Evolutionary conservation across 2,113 vertebrate genomes (phyloP).

Genomic region (Hydrochoerus hydrochaeris): DNA sequence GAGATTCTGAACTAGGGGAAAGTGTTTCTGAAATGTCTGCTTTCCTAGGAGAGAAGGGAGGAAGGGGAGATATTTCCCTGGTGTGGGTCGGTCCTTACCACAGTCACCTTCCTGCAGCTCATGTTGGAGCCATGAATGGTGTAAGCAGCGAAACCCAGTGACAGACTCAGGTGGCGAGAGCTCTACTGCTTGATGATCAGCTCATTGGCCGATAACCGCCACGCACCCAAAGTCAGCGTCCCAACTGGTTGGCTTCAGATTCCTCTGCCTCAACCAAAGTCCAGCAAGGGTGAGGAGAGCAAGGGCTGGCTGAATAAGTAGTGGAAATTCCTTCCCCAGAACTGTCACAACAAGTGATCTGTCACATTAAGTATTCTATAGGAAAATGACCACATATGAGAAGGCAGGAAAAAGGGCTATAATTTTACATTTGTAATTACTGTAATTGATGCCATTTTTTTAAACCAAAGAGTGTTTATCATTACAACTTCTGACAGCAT

Average conservation of each 20-base stretch:
- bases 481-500: not conserved
- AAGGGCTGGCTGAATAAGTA: not conserved
- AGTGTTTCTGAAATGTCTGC: not conserved
- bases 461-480: not conserved
- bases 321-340: not conserved
- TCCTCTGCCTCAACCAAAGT: not conserved
- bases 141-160: not conserved
- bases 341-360: not conserved
- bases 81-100: fast-evolving
- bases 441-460: not conserved
- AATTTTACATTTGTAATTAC: not conserved
- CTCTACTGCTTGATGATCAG: fast-evolving
- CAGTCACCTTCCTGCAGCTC: not conserved
- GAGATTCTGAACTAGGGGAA: not conserved
- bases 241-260: not conserved
- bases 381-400: not conserved
- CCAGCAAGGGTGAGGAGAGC: not conserved
- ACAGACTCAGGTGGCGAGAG: not conserved
- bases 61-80: not conserved
- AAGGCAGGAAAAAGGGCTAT: constrained; percentile 10
- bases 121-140: not conserved
- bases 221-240: not conserved
- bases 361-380: not conserved
- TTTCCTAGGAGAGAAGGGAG: not conserved
- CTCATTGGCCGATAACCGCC: not conserved